A percentile compares a stretch with the other conserved stretches of the same genome.
Conservation (phyloP, 2,888 invertebrate species). For the Rhimphoctona megacephalus region DNA sequence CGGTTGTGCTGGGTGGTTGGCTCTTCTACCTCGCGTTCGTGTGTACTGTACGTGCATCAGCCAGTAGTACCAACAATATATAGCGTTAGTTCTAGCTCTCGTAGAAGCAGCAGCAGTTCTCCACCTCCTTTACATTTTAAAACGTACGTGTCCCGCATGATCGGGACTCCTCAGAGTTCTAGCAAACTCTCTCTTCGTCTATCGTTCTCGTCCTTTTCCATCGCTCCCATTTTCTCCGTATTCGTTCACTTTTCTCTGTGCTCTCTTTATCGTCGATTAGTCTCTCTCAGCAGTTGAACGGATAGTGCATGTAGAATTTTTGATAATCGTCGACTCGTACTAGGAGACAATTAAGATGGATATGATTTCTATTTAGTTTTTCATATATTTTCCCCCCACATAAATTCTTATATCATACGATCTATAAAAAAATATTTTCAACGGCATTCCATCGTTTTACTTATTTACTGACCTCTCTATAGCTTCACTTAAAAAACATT, state of each 20-base stretch:
- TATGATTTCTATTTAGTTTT: slow-evolving; percentile 18
- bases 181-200: slow-evolving; percentile 56
- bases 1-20: slow-evolving; percentile 37
- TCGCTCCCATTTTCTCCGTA: slow-evolving; percentile 23
- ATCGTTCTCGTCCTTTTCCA: slow-evolving; percentile 36
- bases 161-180: slow-evolving; percentile 59
- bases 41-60: slow-evolving; percentile 63
- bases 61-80: slow-evolving; percentile 49
- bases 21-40: slow-evolving; percentile 29
- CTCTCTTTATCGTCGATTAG: slow-evolving; percentile 40
- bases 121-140: slow-evolving; percentile 77
- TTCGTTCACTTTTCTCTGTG: slow-evolving; percentile 61
- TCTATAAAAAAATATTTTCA: background rate
- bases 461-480: background rate
- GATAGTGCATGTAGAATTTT: slow-evolving; percentile 75
- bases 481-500: background rate
- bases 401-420: background rate
- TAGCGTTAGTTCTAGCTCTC: slow-evolving; percentile 24
- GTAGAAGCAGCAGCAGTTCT: slow-evolving; percentile 47
- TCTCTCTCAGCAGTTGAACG: slow-evolving; percentile 42
- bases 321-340: slow-evolving; percentile 72
- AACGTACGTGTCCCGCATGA: slow-evolving; percentile 80
- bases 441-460: background rate
- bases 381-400: background rate
- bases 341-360: slow-evolving; percentile 47